Base-by-base conservation (phyloP, 2,888 invertebrate genomes). In the Hirtodrosophila confusa region DNA sequence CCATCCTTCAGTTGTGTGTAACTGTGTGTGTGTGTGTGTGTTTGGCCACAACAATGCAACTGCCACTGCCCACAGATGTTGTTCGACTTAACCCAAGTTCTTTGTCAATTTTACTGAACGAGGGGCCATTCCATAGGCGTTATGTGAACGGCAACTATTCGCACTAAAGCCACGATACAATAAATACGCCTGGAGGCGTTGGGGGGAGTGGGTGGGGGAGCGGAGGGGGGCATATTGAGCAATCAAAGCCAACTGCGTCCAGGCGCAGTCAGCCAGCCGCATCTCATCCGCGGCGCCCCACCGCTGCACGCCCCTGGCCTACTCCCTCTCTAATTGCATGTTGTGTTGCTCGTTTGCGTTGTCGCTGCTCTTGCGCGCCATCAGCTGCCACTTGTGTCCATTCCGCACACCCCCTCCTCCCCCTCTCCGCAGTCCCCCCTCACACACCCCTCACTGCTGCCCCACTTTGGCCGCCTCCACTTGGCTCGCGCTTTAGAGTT, bases 201-300 rank as follows among this genome's bases (percentile, higher is more conserved):
- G 27, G 29, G 11, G 37, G n/a, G 8, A 4, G 36, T 3, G 2
- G 39, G 41, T 23, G 37, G 8, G 9, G 37, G 3, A n/a, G 27
- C 0, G 8, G 8, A 3, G n/a, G 23, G 17, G 43, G 23, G 50
- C 80, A 80, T 78, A 86, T 82, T 82, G 85, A 79, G 87, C 87
- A 84, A 86, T 84, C 84, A 84, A 86, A 82, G 75, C 87, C 82
- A 84, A 86, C 85, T 86, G 84, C 68, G 85, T 60, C 73, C 79
- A 57, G 43, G 56, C 71, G 58, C 50, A 63, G 35, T 58, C 44
- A 37, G 12, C 54, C n/a, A 3, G 41, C 44, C 17, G 41, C 60
- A 54, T 31, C 63, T 62, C 53, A 47, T 40, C 51, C 50, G 36
- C n/a, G 39, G 41, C 43, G 41, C 29, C 27, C 33, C 43, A 35